Percentiles rank a stretch among this genome's conserved stretches.
These are phyloP conservation scores for Lasiurus cinereus DNA, from an alignment of 2,113 vertebrate species.

Conservation along the genomic window DNA sequence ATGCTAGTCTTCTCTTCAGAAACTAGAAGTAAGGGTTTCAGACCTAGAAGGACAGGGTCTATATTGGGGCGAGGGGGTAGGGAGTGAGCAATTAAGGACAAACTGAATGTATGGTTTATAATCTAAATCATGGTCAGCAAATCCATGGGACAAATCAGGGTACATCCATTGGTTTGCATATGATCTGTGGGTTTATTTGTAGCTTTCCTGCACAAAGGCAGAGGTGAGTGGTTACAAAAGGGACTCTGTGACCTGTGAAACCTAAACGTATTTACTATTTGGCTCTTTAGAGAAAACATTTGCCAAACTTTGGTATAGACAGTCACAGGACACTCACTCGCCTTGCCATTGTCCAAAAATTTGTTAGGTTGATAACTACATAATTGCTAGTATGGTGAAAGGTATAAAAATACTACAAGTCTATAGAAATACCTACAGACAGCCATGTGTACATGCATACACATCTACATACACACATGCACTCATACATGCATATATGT, in stretches of 20 bases:
- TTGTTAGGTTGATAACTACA: neutral
- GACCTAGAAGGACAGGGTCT: neutral
- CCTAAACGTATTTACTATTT: neutral
- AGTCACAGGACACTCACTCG: neutral
- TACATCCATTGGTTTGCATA: accelerated
- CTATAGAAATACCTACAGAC: neutral
- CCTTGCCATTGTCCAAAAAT: neutral
- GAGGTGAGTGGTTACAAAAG: neutral
- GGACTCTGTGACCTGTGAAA: neutral
- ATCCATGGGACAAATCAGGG: neutral
- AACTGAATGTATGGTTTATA: neutral
- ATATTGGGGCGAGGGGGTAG: neutral
- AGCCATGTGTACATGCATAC: neutral
- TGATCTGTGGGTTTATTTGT: neutral
- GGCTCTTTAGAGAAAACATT: neutral
- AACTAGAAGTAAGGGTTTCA: neutral
- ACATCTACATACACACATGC: neutral
- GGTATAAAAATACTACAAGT: neutral
- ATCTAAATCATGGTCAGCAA: neutral
- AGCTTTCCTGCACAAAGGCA: neutral
- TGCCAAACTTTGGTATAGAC: neutral
- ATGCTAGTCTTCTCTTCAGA: neutral
- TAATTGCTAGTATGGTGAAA: neutral
- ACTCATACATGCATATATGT: neutral
- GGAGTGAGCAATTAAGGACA: neutral